Evolutionary conservation across 2,888 invertebrate genomes (phyloP).

Genomic region (Parapristionchus giblindavisi): DNA sequence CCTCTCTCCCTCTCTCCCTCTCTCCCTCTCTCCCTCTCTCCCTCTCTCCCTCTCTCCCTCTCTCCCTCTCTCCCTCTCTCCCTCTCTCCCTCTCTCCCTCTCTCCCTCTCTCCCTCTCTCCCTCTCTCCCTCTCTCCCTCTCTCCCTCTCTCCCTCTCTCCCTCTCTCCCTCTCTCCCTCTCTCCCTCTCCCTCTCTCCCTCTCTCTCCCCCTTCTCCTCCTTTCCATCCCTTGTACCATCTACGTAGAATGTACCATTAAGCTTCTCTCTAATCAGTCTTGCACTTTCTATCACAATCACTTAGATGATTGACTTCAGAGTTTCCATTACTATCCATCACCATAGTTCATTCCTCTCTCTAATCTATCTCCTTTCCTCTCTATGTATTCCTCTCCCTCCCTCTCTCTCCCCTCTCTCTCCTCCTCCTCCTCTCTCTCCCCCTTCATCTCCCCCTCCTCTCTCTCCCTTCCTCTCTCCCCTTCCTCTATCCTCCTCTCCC

Average conservation of each 20-base stretch:
- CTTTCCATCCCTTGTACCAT: neutral
- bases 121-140: neutral
- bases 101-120: no score
- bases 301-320: no score
- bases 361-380: neutral
- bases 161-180: neutral
- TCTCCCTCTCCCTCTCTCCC: neutral
- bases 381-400: neutral
- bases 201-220: neutral
- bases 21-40: constrained; percentile 2
- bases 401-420: neutral
- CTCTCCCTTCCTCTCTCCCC: neutral
- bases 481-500: neutral
- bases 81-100: no score
- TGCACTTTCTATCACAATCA: neutral
- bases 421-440: neutral
- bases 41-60: no score
- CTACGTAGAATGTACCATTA: constrained; percentile 16
- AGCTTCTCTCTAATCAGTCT: constrained; percentile 4
- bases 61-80: no score
- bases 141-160: constrained; percentile 17
- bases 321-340: no score
- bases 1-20: neutral
- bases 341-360: neutral
- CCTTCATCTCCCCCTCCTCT: neutral